These are phyloP conservation scores for Drosophila biarmipes DNA, from an alignment of 1,140 invertebrate genomes.

Conservation along the genomic window DNA sequence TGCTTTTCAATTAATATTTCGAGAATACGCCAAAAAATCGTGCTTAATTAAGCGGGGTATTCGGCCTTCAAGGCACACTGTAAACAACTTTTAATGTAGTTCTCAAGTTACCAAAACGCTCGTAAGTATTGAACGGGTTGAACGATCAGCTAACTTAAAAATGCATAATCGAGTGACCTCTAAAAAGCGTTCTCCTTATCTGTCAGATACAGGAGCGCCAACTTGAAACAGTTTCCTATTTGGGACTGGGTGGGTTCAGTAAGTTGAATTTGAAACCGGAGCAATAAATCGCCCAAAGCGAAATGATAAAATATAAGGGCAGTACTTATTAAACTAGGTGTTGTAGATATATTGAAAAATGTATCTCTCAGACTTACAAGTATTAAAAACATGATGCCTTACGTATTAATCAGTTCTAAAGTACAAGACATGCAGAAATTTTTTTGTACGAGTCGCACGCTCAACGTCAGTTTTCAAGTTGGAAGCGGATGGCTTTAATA, in stretches of 20 bases:
- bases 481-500: not conserved
- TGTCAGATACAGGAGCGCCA: not conserved
- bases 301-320: no score
- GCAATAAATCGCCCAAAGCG: conserved; percentile 7
- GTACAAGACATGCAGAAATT: no score
- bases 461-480: conserved; percentile 11
- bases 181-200: not conserved
- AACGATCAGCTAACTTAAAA: conserved; percentile 15
- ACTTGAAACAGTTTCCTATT: conserved; percentile 1
- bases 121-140: not conserved
- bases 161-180: not conserved
- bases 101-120: not conserved
- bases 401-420: no score
- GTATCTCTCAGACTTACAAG: no score
- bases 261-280: conserved; percentile 11
- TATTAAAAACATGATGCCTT: no score
- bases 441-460: no score
- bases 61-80: conserved; percentile 22
- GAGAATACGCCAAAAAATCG: conserved; percentile 2
- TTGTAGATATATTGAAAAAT: no score
- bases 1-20: not conserved
- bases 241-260: not conserved
- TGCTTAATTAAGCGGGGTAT: conserved; percentile 18
- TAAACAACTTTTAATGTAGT: not conserved
- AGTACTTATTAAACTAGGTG: no score